Percentiles rank a stretch among this genome's conserved stretches.
Evolutionary conservation across 2,113 vertebrate species (phyloP).

Genomic region (Mastomys coucha): DNA sequence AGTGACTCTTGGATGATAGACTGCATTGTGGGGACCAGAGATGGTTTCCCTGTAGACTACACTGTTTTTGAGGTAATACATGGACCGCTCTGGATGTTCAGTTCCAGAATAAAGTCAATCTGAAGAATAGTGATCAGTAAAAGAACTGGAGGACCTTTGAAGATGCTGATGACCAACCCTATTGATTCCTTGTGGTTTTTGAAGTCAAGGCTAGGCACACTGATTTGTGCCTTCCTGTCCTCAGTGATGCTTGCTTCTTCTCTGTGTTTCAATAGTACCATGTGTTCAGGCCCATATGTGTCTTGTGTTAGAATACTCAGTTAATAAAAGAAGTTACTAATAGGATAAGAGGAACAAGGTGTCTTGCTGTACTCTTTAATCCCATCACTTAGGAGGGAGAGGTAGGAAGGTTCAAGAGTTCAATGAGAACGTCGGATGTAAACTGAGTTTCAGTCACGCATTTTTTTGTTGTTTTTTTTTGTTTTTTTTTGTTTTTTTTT

Average conservation of each 20-base stretch:
- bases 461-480: too few relatives aligned
- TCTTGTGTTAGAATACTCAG: too few relatives aligned
- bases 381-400: background rate
- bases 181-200: background rate
- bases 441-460: background rate
- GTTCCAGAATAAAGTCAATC: background rate
- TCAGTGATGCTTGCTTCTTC: too few relatives aligned
- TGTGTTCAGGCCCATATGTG: background rate
- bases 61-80: background rate
- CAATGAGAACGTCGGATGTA: background rate
- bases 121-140: background rate
- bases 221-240: background rate
- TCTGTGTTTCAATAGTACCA: background rate
- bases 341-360: background rate
- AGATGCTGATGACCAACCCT: background rate
- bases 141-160: background rate
- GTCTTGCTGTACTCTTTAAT: background rate
- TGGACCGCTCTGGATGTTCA: background rate
- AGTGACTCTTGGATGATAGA: background rate
- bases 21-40: background rate
- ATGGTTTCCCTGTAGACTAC: too few relatives aligned
- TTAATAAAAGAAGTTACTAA: background rate
- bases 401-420: background rate
- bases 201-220: background rate
- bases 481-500: too few relatives aligned